phyloP scores from a whole-genome alignment of 53 echinoderm and acorn worm genomes.

The Luidia sarsii region DNA sequence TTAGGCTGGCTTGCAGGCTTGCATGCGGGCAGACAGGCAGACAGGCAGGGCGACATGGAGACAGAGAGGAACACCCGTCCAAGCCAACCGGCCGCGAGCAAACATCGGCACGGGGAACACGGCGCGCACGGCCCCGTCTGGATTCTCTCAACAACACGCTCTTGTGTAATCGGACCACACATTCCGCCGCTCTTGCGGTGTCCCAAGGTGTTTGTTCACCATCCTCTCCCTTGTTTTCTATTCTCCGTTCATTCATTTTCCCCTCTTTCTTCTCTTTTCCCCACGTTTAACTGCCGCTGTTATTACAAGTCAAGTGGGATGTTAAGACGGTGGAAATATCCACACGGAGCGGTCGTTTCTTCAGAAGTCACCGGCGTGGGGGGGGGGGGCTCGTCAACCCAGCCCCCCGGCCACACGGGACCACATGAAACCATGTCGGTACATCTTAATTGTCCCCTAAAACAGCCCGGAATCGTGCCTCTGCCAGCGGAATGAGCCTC shows the following conservation, averaged over 20 bases:
- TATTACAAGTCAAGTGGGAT: conserved; percentile 28
- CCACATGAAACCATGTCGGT: conserved; percentile 20
- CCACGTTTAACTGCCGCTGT: conserved; percentile 38
- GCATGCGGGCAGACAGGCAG: neutral
- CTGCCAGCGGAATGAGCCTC: neutral
- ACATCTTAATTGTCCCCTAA: conserved; percentile 44
- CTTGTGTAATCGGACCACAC: conserved; percentile 25
- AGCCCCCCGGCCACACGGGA: too few relatives aligned
- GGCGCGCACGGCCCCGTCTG: neutral
- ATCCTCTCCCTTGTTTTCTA: too few relatives aligned
- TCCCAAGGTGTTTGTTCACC: too few relatives aligned
- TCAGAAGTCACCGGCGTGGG: neutral
- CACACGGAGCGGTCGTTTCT: too few relatives aligned
- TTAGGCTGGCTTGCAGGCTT: too few relatives aligned
- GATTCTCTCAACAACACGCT: conserved; percentile 6
- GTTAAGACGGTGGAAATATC: too few relatives aligned
- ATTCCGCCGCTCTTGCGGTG: neutral
- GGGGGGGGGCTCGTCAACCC: too few relatives aligned
- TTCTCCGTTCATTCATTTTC: too few relatives aligned
- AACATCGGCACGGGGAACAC: neutral
- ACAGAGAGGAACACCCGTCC: too few relatives aligned
- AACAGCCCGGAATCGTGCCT: conserved; percentile 40
- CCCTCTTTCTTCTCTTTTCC: too few relatives aligned
- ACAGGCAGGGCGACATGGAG: too few relatives aligned
- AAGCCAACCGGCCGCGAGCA: neutral